Base-by-base conservation (phyloP, 2,797 vertebrate genomes). In the Tolypeutes matacus region DNA sequence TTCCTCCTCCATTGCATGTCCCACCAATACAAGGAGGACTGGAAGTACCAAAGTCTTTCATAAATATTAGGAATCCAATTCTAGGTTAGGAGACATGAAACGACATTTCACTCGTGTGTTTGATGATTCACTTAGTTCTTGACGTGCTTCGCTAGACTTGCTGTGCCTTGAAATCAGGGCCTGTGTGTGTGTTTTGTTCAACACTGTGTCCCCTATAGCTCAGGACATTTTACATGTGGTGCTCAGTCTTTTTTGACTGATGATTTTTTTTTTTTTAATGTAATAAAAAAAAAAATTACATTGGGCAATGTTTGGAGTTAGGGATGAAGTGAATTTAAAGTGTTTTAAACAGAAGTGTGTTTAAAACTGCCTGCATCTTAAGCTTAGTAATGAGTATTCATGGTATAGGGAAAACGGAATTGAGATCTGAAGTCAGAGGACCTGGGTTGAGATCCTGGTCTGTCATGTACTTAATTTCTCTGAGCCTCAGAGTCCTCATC, bases 321-420 rank as follows among this genome's bases (percentile, higher is more conserved):
- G 73, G 73, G 88, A 73, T 86, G 58, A 75, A 56, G 0, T 77
- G 65, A 86, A 90, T 25, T 62, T 39, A 39, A 39, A 39, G 39
- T 39, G 39, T 39, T 39, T 39, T 39, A 39, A 39, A 39, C 60
- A 92, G 51, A 77, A 70, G 10, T 72, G 12, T 75, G 46, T 67
- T 92, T 95, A 56, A 94, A 95, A 53, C 29, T 29, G n/a, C 46
- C 31, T 23, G 20, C 46, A 25, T 39, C 29, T 83, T 96, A 72
- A 39, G 51, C 18, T 65, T 46, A 39, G 82, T 46, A 56, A 64
- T 76, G 21, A 85, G 11, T 20, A 62, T 39, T 75, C 34, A 25
- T 6, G 1, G 27, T 75, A 3, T 39, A 49, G 56, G 46, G 72
- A 85, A 58, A 81, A 86, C 11, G 42, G 56, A 31, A 53, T 3